Base-by-base conservation (phyloP, 2,797 vertebrate genomes). In the Periparus ater region DNA sequence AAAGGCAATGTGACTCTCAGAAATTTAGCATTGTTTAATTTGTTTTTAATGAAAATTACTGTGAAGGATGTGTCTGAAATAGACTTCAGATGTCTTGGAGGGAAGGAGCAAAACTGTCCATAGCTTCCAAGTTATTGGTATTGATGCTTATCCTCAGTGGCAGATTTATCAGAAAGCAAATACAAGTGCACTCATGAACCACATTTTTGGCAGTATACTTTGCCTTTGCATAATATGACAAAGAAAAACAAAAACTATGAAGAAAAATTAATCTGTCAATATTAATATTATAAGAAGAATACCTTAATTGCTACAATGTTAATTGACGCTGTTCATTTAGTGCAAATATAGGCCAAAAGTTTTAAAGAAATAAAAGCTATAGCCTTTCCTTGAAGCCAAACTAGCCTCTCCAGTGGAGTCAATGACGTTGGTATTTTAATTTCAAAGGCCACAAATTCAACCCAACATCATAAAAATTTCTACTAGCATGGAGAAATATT, bases 181-280 rank as follows among this genome's bases (percentile, higher is more conserved):
- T 47, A 22, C 14, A 60, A n/a, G 17, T 18, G 8, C 2, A 1
- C 3, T 65, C 20, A 76, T 47, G 9, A 73, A 23, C 11, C n/a
- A 30, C 8, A 9, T 32, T 83, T 85, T 51, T 10, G 10, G 7
- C 29, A 85, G 7, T 14, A 61, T 5, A 38, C 2, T 9, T 89
- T 74, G n/a, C 3, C 12, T 66, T 73, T 80, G 50, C 6, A 8
- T 44, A 66, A 40, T 17, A 10, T 0, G 1, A 60, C 0, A 3
- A 74, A 78, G 13, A 13, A 70, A 84, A 80, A 26, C 6, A 16
- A 53, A 65, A 53, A 38, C 17, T 2, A n/a, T 25, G 17, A 26
- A 32, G 15, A 80, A 62, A 81, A 73, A 1, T 27, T 55, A 50
- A 44, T 25, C 2, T 57, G 76, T 75, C 53, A 13, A 34, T 55